A percentile compares a stretch with the other conserved stretches of the same genome.
phyloP scores from a whole-genome alignment of 2,888 invertebrate species.

The Diabrotica balteata region DNA sequence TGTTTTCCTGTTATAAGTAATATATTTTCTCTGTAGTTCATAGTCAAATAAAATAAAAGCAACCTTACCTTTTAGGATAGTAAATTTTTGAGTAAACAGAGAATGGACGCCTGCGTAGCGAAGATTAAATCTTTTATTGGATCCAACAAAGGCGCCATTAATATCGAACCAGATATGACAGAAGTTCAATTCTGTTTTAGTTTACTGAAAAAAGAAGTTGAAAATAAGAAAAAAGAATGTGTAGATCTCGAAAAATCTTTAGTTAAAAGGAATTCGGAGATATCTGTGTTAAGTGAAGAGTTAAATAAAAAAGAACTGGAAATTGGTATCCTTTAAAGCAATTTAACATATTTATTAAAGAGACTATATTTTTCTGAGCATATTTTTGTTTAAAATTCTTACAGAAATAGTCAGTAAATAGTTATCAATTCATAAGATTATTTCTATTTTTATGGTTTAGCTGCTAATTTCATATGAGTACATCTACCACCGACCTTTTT shows the following conservation, averaged over 20 bases:
- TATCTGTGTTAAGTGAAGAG: slow-evolving; percentile 18
- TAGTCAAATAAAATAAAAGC: no score
- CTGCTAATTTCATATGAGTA: no score
- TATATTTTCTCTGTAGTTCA: no score
- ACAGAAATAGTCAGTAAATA: no score
- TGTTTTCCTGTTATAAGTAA: no score
- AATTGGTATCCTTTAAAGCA: slow-evolving; percentile 36
- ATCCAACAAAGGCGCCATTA: slow-evolving; percentile 39
- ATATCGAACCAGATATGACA: slow-evolving; percentile 48
- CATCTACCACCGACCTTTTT: no score
- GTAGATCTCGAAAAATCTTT: slow-evolving; percentile 22
- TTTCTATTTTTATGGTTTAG: no score
- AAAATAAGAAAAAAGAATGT: slow-evolving; percentile 24
- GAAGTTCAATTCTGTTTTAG: slow-evolving; percentile 56
- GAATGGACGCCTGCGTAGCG: slow-evolving; percentile 41
- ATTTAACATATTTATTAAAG: no score
- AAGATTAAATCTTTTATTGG: slow-evolving; percentile 40
- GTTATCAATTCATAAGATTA: no score
- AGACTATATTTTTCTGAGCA: no score
- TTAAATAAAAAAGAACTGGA: slow-evolving; percentile 27
- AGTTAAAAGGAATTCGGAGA: slow-evolving; percentile 20
- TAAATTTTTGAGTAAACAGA: slow-evolving; percentile 18
- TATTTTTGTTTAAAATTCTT: no score
- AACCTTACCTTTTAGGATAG: slow-evolving; percentile 19
- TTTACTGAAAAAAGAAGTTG: slow-evolving; percentile 47